A percentile compares a stretch with the other conserved stretches of the same genome.
Conservation (phyloP, 2,113 vertebrate genomes). For the Kryptolebias marmoratus region DNA sequence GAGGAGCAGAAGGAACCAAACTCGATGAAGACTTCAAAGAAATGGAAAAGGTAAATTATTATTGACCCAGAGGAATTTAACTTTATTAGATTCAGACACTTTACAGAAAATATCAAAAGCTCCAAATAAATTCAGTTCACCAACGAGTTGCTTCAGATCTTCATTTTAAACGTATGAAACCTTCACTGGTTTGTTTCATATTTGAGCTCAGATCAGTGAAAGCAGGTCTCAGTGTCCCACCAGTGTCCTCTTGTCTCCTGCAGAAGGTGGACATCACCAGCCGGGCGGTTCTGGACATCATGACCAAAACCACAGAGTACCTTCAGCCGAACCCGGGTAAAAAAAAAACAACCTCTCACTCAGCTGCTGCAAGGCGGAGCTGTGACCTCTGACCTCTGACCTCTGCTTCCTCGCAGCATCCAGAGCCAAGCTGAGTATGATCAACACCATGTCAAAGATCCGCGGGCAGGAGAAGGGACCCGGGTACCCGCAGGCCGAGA, state of each 20-base stretch:
- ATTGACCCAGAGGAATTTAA: no score
- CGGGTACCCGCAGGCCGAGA: constrained; percentile 94
- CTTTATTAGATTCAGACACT: no score
- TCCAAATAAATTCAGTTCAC: no score
- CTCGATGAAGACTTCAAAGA: constrained; percentile 96
- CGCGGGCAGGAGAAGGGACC: constrained; percentile 95
- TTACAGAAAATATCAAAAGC: no score
- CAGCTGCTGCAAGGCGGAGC: fast-evolving
- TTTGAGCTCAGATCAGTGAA: no score
- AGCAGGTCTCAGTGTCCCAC: no score
- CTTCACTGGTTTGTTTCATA: no score
- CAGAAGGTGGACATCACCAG: constrained; percentile 95
- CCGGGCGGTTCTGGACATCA: constrained; percentile 94
- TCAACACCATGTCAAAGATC: constrained; percentile 99
- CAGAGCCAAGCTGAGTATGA: constrained; percentile 96
- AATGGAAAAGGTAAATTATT: constrained; percentile 90
- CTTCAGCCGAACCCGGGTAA: constrained; percentile 95
- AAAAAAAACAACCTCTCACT: neutral
- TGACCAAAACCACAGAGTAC: constrained; percentile 95
- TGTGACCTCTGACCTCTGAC: neutral
- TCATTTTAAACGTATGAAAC: no score
- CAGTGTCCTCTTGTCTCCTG: neutral
- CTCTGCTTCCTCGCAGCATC: constrained; percentile 80
- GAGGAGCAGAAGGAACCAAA: constrained; percentile 94
- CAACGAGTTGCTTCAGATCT: no score